A percentile compares a stretch with the other conserved stretches of the same genome.
Conservation (phyloP, 1,140 invertebrate genomes). For the Brachystomella parvula region DNA sequence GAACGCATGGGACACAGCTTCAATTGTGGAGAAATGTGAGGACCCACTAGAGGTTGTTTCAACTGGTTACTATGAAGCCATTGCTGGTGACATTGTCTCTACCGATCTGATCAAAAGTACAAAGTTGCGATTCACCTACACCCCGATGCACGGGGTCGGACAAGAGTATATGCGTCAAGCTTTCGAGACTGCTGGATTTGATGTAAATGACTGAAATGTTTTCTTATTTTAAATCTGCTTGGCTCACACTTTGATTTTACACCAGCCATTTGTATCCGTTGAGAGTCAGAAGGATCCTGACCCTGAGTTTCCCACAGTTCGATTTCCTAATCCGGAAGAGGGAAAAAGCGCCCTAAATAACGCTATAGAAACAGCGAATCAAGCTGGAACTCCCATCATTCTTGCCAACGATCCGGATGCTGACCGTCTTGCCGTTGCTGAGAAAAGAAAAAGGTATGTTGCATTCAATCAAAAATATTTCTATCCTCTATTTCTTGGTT, state of each 20-base stretch:
- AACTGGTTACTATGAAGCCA: slow-evolving; percentile 21
- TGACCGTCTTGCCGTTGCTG: slow-evolving; percentile 88
- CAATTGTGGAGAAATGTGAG: neutral
- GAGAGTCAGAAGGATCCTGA: slow-evolving; percentile 77
- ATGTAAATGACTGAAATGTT: slow-evolving; percentile 47
- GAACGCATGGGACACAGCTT: slow-evolving; percentile 56
- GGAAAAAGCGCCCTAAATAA: slow-evolving; percentile 78
- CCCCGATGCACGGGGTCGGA: slow-evolving; percentile 97
- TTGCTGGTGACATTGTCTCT: slow-evolving; percentile 38
- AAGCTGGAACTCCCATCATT: slow-evolving; percentile 62
- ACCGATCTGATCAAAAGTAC: neutral
- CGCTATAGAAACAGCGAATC: slow-evolving; percentile 73
- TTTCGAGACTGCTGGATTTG: slow-evolving; percentile 66
- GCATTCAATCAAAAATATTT: neutral
- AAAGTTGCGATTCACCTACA: slow-evolving; percentile 63
- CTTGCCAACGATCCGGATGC: slow-evolving; percentile 98
- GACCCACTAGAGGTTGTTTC: slow-evolving; percentile 29
- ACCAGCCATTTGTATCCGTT: slow-evolving; percentile 66
- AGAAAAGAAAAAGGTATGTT: slow-evolving; percentile 48
- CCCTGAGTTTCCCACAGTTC: slow-evolving; percentile 94
- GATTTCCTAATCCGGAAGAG: slow-evolving; percentile 98
- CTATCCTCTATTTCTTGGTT: slow-evolving; percentile 7
- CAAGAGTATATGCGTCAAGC: slow-evolving; percentile 67
- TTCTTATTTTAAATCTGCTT: neutral
- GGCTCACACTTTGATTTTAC: slow-evolving; percentile 12